These are phyloP conservation scores for Alloscopus bannaensis DNA, from an alignment of 2,888 invertebrate genomes.

Conservation along the genomic window DNA sequence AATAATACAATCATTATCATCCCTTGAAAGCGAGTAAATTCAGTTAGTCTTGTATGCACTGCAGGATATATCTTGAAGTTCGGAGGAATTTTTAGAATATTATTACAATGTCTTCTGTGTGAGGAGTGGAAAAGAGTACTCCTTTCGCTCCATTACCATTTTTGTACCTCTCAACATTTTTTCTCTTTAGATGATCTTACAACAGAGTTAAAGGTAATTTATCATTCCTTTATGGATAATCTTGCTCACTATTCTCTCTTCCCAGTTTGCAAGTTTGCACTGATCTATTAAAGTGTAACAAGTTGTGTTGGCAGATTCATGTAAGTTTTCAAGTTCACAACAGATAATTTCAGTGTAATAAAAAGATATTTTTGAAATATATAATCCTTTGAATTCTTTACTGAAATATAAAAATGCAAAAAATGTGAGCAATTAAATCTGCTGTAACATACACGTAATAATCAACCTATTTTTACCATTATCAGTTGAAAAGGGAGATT, in stretches of 20 bases:
- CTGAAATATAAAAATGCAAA: no score
- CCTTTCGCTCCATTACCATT: conserved; percentile 32
- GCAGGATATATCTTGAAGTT: no score
- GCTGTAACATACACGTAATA: no score
- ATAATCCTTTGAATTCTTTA: neutral
- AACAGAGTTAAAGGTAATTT: conserved; percentile 10
- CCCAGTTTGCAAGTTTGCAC: conserved; percentile 38
- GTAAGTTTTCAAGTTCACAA: conserved; percentile 54
- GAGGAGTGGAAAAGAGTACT: neutral
- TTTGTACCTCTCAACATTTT: conserved; percentile 43
- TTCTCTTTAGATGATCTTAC: conserved; percentile 24
- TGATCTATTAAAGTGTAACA: conserved; percentile 39
- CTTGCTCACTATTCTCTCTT: conserved; percentile 24
- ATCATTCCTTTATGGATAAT: neutral
- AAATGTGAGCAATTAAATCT: no score
- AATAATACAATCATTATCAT: neutral
- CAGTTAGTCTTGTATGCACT: no score
- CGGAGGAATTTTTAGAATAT: no score
- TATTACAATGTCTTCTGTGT: neutral
- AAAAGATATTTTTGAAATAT: neutral
- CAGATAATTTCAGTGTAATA: neutral
- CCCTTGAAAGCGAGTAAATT: no score
- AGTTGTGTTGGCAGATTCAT: conserved; percentile 30
- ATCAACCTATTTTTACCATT: no score
- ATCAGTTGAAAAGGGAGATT: no score